Conservation (phyloP, 2,797 vertebrate species). For the Gobio occitaniae region DNA sequence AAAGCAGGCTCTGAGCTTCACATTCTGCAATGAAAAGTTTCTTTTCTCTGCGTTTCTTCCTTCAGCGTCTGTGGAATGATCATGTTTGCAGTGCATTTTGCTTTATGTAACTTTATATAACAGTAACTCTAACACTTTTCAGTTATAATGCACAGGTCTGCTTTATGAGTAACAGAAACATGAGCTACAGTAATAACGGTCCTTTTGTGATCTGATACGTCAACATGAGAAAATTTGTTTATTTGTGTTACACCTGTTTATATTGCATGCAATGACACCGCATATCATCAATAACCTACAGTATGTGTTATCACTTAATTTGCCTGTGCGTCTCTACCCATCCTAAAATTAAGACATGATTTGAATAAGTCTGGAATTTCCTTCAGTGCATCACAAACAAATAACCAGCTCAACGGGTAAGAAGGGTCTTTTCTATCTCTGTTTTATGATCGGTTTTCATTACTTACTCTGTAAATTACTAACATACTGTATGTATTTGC, state of each 20-base stretch:
- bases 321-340: no score
- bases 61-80: not conserved
- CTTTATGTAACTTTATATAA: not conserved
- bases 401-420: not conserved
- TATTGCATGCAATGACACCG: not conserved
- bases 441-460: not conserved
- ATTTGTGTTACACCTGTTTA: not conserved
- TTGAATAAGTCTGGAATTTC: conserved; percentile 1
- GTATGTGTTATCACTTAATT: not conserved
- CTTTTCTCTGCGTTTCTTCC: not conserved
- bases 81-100: not conserved
- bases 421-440: not conserved
- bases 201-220: not conserved
- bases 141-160: not conserved
- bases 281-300: not conserved
- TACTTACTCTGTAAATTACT: not conserved
- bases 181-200: not conserved
- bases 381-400: not conserved
- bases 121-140: not conserved
- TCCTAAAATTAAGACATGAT: not conserved
- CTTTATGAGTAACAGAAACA: not conserved
- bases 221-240: not conserved
- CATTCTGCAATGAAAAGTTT: not conserved
- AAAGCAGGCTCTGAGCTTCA: not conserved
- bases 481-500: not conserved